Base-by-base conservation (phyloP, 2,888 invertebrate species). In the Perithous albicinctus region DNA sequence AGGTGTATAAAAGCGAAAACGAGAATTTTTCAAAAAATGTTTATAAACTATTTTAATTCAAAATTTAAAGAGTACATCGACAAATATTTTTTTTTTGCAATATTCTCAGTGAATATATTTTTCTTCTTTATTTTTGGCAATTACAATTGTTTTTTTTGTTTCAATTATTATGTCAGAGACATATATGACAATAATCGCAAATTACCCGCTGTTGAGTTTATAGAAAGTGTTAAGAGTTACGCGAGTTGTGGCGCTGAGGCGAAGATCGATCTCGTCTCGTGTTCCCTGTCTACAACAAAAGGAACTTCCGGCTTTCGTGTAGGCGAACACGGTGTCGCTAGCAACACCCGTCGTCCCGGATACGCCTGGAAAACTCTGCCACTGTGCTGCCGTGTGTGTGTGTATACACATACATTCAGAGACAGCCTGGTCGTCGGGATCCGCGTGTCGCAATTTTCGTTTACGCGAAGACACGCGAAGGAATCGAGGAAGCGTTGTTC, bases 291-390 rank as follows among this genome's bases (percentile, higher is more conserved):
- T 32, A 48, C 51, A 18, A 67, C 51, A 48, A 56, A 70, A 56
- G 29, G 18, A 70, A 70, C 56, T 70, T 70, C 70, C 70, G 70
- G 70, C 43, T 70, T 70, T 70, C 43, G 43, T n/a, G n/a, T 70
- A 59, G 29, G 32, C 18, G 54, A 70, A 32, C 70, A 29, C 38
- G 26, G 41, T 41, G 54, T 56, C 70, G 70, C 29, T 56, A 29
- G 41, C 41, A 29, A 41, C 63, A 8, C 12, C 23, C 70, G 70
- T 46, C 41, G 70, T 59, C 32, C 70, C 70, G 70, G 70, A 70
- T 70, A 59, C 70, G 70, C 70, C 56, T 70, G 70, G 29, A 70
- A 70, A 70, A 70, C 43, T 59, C 56, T 70, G 70, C 59, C 70
- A 59, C 56, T 56, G 56, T 43, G 56, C 41, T 26, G n/a, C 2